Base-by-base conservation (phyloP, 2,797 vertebrate species). In the Knipowitschia caucasica region DNA sequence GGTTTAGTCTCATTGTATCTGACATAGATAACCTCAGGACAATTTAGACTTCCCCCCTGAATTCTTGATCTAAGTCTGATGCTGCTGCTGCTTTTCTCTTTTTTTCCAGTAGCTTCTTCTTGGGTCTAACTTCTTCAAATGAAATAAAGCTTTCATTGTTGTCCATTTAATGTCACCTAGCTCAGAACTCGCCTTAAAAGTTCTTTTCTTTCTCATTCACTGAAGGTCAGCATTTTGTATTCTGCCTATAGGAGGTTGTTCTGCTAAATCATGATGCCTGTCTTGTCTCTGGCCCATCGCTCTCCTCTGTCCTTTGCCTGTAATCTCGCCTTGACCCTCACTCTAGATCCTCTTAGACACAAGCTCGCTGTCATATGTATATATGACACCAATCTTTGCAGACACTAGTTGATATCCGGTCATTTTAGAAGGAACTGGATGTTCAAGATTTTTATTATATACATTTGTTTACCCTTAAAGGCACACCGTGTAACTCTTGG, bases 161-260 rank as follows among this genome's bases (percentile, higher is more conserved):
- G 52, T 7, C 1, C 51, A 60, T 68, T 73, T 73, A 68, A 78
- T 67, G 64, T 71, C 73, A 73, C 47, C 57, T 64, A 50, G 68
- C 52, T 47, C 45, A 20, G 4, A 10, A 4, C 25, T 46, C 0
- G 1, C 50, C 50, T 56, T 29, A 35, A 15, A 54, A 38, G 36
- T 9, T 11, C 49, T 26, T 21, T 51, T 69, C 59, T 71, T 62
- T 36, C 59, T 73, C 29, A 10, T 53, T 57, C 14, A 3, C 8
- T 57, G 66, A 45, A 53, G 71, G 70, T 44, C 39, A 47, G 12
- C 27, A 36, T 71, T 62, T 25, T 53, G 50, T 40, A 9, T 35
- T 58, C 52, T 7, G 26, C 30, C 43, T 67, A 50, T 26, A 23
- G 43, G 23, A 10, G 29, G 42, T 27, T 24, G 10, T 21, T 60